Evolutionary conservation across 2,797 vertebrate species (phyloP).

Genomic region (Cryptoblepharus egeriae): DNA sequence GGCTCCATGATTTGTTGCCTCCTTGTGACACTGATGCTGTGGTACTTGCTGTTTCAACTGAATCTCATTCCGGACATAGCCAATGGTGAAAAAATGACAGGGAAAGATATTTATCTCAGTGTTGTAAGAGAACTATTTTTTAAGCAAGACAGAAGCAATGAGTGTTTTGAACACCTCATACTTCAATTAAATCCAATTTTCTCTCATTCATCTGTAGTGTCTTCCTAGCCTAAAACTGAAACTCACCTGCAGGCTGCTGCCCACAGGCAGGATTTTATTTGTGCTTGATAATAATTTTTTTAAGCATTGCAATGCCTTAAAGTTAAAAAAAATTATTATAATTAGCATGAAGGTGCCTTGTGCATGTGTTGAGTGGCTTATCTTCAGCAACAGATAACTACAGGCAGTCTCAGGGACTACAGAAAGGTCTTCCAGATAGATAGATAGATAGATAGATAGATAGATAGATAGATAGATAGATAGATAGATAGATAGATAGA

Average conservation of each 20-base stretch:
- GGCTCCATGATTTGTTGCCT: slow-evolving; percentile 58
- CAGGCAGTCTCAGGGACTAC: too few species aligned
- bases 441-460: too few species aligned
- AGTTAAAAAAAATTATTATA: too few species aligned
- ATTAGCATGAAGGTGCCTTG: too few species aligned
- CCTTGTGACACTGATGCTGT: slow-evolving; percentile 62
- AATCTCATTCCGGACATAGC: slow-evolving; percentile 63
- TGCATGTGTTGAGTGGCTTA: too few species aligned
- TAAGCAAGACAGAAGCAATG: slow-evolving; percentile 66
- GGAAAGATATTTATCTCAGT: slow-evolving; percentile 56
- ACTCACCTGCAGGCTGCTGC: slow-evolving; percentile 24
- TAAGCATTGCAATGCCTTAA: neutral
- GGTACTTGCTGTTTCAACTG: slow-evolving; percentile 63
- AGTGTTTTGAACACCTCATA: slow-evolving; percentile 66
- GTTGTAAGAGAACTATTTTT: slow-evolving; percentile 64
- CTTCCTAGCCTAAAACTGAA: slow-evolving; percentile 48
- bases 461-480: too few species aligned
- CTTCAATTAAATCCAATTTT: slow-evolving; percentile 72
- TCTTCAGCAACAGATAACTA: too few species aligned
- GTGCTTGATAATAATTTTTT: neutral
- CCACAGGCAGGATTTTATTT: slow-evolving; percentile 14
- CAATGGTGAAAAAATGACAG: slow-evolving; percentile 49
- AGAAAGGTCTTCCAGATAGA: neutral
- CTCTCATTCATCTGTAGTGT: slow-evolving; percentile 16
- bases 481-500: too few species aligned